Percentiles rank a stretch among this genome's conserved stretches.
Evolutionary conservation across 2,888 invertebrate species (phyloP).

Genomic region (Pheosia gnoma): DNA sequence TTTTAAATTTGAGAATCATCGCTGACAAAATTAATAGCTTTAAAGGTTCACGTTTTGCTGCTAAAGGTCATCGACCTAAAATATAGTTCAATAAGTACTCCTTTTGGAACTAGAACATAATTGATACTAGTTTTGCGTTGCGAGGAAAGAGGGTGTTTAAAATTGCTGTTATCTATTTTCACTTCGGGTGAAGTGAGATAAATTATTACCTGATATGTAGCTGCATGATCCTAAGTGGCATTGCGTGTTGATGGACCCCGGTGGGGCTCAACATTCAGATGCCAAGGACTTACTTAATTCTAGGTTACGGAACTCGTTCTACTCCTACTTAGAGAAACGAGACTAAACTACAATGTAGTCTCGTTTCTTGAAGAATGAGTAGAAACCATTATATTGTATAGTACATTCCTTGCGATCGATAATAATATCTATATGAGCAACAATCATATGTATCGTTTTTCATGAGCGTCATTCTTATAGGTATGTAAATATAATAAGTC

Average conservation of each 20-base stretch:
- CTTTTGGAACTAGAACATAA: no score
- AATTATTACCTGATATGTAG: conserved; percentile 22
- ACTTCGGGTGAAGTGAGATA: background rate
- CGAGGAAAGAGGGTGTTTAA: background rate
- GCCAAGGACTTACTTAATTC: conserved; percentile 39
- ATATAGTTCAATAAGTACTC: no score
- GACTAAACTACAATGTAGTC: conserved; percentile 6
- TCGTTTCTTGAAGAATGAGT: no score
- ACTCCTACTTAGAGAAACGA: conserved; percentile 16
- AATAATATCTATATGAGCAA: background rate
- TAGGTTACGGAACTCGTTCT: conserved; percentile 15
- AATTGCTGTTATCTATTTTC: background rate
- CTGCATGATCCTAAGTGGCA: conserved; percentile 25
- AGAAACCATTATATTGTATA: background rate
- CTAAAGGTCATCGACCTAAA: no score
- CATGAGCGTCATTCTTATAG: background rate
- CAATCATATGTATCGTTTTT: background rate
- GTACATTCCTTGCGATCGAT: conserved; percentile 11
- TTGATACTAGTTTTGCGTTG: background rate
- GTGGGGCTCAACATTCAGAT: conserved; percentile 27
- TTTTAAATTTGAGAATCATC: no score
- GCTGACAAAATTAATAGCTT: no score
- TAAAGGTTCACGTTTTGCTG: no score
- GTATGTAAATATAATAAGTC: background rate
- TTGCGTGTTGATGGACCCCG: conserved; percentile 43